These are phyloP conservation scores for Pomacea maculata DNA, from an alignment of 1,140 invertebrate genomes.

Conservation along the genomic window DNA sequence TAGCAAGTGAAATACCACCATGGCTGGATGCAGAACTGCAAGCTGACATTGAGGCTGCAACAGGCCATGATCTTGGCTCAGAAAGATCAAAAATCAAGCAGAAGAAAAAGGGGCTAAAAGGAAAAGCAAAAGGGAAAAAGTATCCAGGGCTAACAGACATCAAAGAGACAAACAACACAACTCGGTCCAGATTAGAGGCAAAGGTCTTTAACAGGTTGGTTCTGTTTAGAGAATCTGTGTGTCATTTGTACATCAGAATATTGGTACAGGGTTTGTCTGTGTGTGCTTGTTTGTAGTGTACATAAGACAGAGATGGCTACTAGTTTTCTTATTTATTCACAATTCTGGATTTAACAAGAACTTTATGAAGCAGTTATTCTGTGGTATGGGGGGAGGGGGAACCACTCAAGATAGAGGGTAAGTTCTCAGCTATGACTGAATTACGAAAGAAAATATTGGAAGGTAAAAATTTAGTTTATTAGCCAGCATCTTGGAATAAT, in stretches of 20 bases:
- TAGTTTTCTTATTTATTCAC: too few species aligned
- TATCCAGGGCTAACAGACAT: constrained; percentile 63
- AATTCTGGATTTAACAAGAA: too few species aligned
- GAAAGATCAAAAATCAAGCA: constrained; percentile 37
- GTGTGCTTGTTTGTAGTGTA: not conserved
- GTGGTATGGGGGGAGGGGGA: too few species aligned
- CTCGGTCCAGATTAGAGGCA: constrained; percentile 60
- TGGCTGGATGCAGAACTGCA: constrained; percentile 71
- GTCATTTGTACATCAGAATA: not conserved
- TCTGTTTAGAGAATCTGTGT: not conserved
- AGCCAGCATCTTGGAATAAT: too few species aligned
- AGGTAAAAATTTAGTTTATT: too few species aligned
- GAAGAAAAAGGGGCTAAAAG: constrained; percentile 39
- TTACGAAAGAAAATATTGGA: too few species aligned
- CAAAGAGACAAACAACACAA: constrained; percentile 50
- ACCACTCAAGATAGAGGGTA: too few species aligned
- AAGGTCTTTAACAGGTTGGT: constrained; percentile 60
- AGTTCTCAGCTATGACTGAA: too few species aligned
- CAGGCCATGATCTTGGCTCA: constrained; percentile 62
- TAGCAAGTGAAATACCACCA: constrained; percentile 16
- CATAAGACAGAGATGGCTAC: too few species aligned
- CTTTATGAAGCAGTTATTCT: too few species aligned
- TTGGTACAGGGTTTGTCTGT: not conserved
- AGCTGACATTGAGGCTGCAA: constrained; percentile 66
- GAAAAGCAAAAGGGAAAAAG: constrained; percentile 50